Base-by-base conservation (phyloP, 2,888 invertebrate species). In the Rapana venosa region DNA sequence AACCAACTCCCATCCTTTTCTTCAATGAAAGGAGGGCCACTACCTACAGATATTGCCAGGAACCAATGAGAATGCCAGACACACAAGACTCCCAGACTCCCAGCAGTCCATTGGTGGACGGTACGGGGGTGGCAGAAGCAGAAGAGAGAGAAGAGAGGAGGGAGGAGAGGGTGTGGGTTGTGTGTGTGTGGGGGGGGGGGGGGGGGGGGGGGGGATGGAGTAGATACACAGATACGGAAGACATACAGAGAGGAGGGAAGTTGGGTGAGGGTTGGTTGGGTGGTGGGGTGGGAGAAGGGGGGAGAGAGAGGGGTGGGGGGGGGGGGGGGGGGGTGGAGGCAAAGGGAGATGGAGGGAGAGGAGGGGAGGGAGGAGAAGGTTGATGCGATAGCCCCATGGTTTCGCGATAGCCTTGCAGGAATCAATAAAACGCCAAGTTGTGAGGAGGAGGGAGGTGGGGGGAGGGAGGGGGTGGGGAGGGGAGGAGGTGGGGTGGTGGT, bases 381-480 rank as follows among this genome's bases (percentile, higher is more conserved):
- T 17, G 70, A 22, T 13, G 70, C 11, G 70, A 70, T 26, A 17
- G 5, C 70, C 5, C 26, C 70, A 5, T 32, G 47, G 47, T 66
- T 61, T 15, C 47, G 26, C 15, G 86, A 74, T 58, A 58, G 61
- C 79, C 36, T 47, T 6, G 85, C n/a, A 5, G 79, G 81, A 88
- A 90, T 90, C 90, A 88, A 90, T 88, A 90, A 91, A 58, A 91
- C 90, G 92, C 91, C 90, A 90, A 91, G 91, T 89, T 74, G 86
- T 22, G 66, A n/a, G n/a, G n/a, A n/a, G n/a, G n/a, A n/a, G n/a
- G n/a, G n/a, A 90, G 89, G 11, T 70, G 70, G 70, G 11, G 70
- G 22, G 22, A 26, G 70, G 70, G 70, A 74, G 58, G 87, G n/a
- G n/a, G n/a, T n/a, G n/a, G n/a, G n/a, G n/a, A n/a, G n/a, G n/a